Evolutionary conservation across 2,888 invertebrate genomes (phyloP).

Genomic region (Tachystola acroxantha): DNA sequence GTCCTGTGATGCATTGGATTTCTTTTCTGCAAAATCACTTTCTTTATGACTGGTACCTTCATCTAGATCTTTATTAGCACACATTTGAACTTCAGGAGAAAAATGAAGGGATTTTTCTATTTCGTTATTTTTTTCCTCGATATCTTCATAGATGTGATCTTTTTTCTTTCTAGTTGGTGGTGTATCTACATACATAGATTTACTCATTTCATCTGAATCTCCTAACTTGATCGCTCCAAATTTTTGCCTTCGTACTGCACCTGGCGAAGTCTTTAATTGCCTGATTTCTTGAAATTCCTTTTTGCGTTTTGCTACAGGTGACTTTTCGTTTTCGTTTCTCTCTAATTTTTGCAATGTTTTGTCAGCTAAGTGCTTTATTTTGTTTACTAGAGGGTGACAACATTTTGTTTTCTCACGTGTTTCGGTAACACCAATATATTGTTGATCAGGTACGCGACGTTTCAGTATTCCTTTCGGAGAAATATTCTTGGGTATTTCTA

Average conservation of each 20-base stretch:
- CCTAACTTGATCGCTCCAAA: slow-evolving; percentile 71
- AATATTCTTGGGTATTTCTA: slow-evolving; percentile 57
- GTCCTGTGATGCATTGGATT: slow-evolving; percentile 66
- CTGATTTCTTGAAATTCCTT: slow-evolving; percentile 79
- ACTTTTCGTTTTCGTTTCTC: slow-evolving; percentile 58
- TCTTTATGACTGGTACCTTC: slow-evolving; percentile 54
- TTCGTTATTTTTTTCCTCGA: slow-evolving; percentile 62
- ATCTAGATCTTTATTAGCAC: slow-evolving; percentile 20
- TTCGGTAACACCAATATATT: slow-evolving; percentile 61
- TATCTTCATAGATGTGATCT: slow-evolving; percentile 82
- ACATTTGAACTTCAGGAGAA: slow-evolving; percentile 57
- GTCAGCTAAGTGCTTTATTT: slow-evolving; percentile 81
- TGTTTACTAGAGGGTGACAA: slow-evolving; percentile 81
- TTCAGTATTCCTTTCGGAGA: slow-evolving; percentile 77
- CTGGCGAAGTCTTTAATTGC: slow-evolving; percentile 79
- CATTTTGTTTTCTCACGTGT: slow-evolving; percentile 72
- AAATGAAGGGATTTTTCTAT: slow-evolving; percentile 68
- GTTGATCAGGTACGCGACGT: slow-evolving; percentile 62
- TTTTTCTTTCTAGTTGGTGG: slow-evolving; percentile 70
- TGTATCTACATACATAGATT: slow-evolving; percentile 60
- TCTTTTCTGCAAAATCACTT: slow-evolving; percentile 61
- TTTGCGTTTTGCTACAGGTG: slow-evolving; percentile 54
- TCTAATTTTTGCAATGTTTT: slow-evolving; percentile 77
- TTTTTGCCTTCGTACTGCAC: slow-evolving; percentile 75
- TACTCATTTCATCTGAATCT: slow-evolving; percentile 72